These are phyloP conservation scores for Vidua chalybeata DNA, from an alignment of 2,113 vertebrate genomes.

Conservation along the genomic window DNA sequence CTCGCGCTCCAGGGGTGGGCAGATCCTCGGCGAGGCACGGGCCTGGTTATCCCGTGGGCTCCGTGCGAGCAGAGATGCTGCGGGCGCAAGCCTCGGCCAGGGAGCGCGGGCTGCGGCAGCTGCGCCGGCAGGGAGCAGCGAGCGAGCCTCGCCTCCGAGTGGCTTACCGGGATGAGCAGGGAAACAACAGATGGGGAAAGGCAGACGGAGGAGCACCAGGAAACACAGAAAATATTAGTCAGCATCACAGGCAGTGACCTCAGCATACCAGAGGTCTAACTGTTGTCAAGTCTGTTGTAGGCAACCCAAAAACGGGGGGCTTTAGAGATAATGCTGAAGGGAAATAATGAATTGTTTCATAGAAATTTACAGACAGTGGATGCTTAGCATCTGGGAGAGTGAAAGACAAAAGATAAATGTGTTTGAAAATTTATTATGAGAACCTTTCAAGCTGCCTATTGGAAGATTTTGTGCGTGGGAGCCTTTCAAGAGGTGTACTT, in stretches of 20 bases:
- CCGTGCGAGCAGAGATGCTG: not conserved
- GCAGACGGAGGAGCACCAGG: slow-evolving; percentile 55
- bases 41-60: rapidly evolving
- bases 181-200: slow-evolving; percentile 45
- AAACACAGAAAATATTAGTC: slow-evolving; percentile 66
- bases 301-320: not conserved
- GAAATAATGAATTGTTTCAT: not conserved
- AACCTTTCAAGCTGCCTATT: not conserved
- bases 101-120: not conserved
- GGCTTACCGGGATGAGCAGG: not conserved
- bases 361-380: not conserved
- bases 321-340: not conserved
- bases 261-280: slow-evolving; percentile 37
- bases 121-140: not conserved
- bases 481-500: not conserved
- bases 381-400: not conserved
- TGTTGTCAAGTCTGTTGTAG: slow-evolving; percentile 26
- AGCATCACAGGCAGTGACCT: slow-evolving; percentile 59
- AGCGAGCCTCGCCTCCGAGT: not conserved
- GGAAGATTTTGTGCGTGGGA: not conserved
- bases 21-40: rapidly evolving
- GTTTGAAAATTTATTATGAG: not conserved
- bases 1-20: rapidly evolving
- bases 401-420: not conserved
- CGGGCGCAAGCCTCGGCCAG: rapidly evolving